phyloP scores from a whole-genome alignment of 2,113 vertebrate species.

The Platichthys stellatus region DNA sequence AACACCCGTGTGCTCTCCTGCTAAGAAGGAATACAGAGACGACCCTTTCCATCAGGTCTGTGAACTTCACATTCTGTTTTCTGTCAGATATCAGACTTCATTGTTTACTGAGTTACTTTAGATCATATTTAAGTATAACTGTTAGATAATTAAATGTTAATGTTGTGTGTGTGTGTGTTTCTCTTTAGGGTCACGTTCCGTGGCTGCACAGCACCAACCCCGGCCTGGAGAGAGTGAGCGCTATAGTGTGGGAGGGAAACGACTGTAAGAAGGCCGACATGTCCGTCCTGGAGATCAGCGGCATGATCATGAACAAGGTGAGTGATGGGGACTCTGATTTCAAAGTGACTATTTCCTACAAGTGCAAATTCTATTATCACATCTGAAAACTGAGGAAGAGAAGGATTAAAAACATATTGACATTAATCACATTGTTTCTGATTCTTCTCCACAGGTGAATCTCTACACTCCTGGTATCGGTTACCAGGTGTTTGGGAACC shows the following conservation, averaged over 20 bases:
- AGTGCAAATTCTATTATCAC: no score
- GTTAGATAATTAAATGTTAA: background rate
- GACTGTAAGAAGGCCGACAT: slow-evolving; percentile 99
- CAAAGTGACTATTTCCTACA: no score
- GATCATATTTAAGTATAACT: background rate
- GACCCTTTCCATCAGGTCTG: slow-evolving; percentile 97
- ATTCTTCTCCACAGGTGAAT: slow-evolving; percentile 87
- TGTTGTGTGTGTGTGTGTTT: background rate
- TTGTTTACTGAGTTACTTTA: background rate
- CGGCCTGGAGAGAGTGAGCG: slow-evolving; percentile 95
- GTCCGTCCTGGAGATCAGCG: slow-evolving; percentile 99
- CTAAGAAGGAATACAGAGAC: slow-evolving; percentile 95
- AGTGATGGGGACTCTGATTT: slow-evolving; percentile 57
- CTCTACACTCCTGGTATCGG: slow-evolving; percentile 93
- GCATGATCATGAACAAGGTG: slow-evolving; percentile 99
- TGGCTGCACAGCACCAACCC: slow-evolving; percentile 96
- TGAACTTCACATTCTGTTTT: background rate
- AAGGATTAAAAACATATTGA: background rate
- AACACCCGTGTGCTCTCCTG: slow-evolving; percentile 82
- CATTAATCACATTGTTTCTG: background rate
- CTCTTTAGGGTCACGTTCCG: slow-evolving; percentile 89
- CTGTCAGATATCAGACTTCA: no score
- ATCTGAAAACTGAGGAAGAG: background rate
- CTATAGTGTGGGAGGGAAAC: slow-evolving; percentile 98
- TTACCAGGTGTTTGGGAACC: slow-evolving; percentile 96